Evolutionary conservation across 2,113 vertebrate genomes (phyloP).

Genomic region (Callaeas wilsoni): DNA sequence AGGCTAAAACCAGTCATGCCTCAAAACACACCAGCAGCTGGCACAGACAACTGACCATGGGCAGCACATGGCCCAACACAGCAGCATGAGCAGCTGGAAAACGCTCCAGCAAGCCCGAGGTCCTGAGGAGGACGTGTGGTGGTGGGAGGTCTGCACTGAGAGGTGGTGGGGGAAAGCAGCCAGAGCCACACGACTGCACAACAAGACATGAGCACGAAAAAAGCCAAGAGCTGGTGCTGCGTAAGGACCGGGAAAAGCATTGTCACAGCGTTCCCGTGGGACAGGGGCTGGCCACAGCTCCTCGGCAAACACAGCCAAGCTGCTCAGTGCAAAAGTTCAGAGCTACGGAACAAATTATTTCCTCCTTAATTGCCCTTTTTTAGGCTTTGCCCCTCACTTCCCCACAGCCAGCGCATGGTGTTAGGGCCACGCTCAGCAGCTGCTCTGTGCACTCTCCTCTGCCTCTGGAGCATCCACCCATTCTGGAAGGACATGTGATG

Average conservation of each 20-base stretch:
- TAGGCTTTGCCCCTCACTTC: not conserved
- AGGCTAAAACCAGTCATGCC: not conserved
- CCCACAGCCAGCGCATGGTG: not conserved
- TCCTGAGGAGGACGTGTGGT: not conserved
- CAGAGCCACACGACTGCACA: not conserved
- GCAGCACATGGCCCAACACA: not conserved
- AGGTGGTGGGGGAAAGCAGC: not conserved
- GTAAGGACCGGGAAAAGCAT: conserved; percentile 32
- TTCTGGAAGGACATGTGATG: not conserved
- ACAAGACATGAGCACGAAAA: not conserved
- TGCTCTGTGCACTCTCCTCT: not conserved
- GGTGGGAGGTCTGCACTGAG: not conserved
- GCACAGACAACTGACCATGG: not conserved
- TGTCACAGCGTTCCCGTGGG: conserved; percentile 20
- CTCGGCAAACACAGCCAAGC: not conserved
- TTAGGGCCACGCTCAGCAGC: rapidly evolving
- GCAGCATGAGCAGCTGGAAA: rapidly evolving
- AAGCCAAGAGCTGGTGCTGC: not conserved
- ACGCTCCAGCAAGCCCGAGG: rapidly evolving
- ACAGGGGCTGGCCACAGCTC: not conserved
- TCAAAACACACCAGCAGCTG: not conserved
- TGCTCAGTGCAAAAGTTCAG: conserved; percentile 44
- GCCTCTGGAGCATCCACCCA: not conserved
- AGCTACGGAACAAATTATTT: conserved; percentile 11
- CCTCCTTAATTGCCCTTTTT: conserved; percentile 20